Conservation (phyloP, 2,113 vertebrate species). For the Benitochromis conjunctus region DNA sequence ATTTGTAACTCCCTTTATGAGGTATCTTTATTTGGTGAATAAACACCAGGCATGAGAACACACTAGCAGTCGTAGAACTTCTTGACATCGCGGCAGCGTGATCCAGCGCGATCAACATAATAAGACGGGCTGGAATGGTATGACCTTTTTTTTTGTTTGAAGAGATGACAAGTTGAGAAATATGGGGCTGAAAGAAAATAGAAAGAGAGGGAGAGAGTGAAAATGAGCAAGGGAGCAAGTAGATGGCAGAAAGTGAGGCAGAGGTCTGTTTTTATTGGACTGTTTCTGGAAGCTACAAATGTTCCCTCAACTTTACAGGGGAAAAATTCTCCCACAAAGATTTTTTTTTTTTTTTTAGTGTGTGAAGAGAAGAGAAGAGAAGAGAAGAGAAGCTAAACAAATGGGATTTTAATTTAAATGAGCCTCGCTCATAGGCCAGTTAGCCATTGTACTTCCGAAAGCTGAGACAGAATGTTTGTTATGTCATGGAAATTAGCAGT, state of each 20-base stretch:
- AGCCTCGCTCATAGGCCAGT: neutral
- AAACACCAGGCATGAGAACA: neutral
- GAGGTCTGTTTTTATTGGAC: slow-evolving; percentile 61
- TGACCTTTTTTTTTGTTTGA: neutral
- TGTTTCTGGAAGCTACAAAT: slow-evolving; percentile 60
- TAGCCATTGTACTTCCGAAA: neutral
- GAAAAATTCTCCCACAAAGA: slow-evolving; percentile 45
- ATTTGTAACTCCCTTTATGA: neutral
- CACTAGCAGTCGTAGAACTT: neutral
- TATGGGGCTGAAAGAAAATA: neutral
- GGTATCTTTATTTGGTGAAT: neutral
- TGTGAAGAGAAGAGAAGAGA: neutral
- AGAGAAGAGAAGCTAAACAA: neutral
- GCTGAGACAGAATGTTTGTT: neutral
- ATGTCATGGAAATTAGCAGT: slow-evolving; percentile 26
- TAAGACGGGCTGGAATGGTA: neutral
- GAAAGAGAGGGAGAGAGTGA: neutral
- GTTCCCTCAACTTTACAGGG: slow-evolving; percentile 50
- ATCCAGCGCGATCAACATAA: neutral
- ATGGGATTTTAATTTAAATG: slow-evolving; percentile 7
- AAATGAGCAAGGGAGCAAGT: neutral
- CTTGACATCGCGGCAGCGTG: neutral
- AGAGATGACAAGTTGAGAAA: slow-evolving; percentile 16
- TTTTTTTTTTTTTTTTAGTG: slow-evolving; percentile 9
- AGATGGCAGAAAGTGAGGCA: slow-evolving; percentile 21